Percentiles rank a stretch among this genome's conserved stretches.
Evolutionary conservation across 2,888 invertebrate species (phyloP).

Genomic region (Deilephila porcellus): DNA sequence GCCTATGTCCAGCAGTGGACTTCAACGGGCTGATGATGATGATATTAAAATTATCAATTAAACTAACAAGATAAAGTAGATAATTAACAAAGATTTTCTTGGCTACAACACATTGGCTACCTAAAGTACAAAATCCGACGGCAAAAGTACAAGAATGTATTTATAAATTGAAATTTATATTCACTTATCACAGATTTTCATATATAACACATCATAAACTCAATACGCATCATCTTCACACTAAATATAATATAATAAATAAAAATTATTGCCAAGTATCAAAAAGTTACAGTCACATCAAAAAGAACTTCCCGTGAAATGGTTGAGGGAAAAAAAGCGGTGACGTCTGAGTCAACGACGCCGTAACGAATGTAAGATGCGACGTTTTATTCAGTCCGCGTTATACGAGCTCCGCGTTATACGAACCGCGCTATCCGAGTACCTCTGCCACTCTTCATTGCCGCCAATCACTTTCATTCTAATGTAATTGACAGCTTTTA

Average conservation of each 20-base stretch:
- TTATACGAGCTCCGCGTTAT: conserved; percentile 53
- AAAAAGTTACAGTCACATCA: conserved; percentile 62
- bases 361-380: conserved; percentile 54
- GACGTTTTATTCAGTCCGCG: conserved; percentile 61
- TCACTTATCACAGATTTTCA: no score
- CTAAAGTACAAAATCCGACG: no score
- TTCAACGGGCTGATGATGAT: no score
- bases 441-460: conserved; percentile 66
- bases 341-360: conserved; percentile 55
- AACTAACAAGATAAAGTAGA: no score
- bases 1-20: no score
- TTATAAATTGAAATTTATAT: no score
- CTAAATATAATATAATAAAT: not conserved
- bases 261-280: conserved; percentile 49
- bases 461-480: conserved; percentile 59
- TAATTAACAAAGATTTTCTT: no score
- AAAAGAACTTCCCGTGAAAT: conserved; percentile 54
- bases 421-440: conserved; percentile 37
- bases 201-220: no score
- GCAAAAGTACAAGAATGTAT: no score
- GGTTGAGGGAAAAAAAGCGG: conserved; percentile 50
- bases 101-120: no score
- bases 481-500: conserved; percentile 37
- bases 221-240: not conserved
- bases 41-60: no score